Percentiles rank a stretch among this genome's conserved stretches.
Evolutionary conservation across 2,797 vertebrate genomes (phyloP).

Genomic region (Chaunax sp.): DNA sequence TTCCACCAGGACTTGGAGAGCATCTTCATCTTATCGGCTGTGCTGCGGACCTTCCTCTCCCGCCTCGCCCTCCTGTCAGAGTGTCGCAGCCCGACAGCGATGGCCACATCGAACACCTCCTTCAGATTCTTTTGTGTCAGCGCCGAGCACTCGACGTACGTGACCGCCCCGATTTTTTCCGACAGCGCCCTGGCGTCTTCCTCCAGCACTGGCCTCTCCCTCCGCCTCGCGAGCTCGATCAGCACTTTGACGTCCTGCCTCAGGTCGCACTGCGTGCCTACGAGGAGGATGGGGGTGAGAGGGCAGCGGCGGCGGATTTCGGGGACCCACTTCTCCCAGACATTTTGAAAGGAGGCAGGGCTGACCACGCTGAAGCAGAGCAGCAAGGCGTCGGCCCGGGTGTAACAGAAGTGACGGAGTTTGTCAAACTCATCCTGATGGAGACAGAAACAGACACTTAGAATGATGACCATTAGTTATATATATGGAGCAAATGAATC

Average conservation of each 20-base stretch:
- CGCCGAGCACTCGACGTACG: constrained; percentile 88
- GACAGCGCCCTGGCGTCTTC: constrained; percentile 84
- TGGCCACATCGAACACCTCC: constrained; percentile 90
- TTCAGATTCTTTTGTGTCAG: constrained; percentile 92
- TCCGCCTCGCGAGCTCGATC: constrained; percentile 84
- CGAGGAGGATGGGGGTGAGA: constrained; percentile 85
- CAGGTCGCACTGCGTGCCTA: constrained; percentile 91
- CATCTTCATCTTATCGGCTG: constrained; percentile 88
- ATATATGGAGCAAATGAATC: too few relatives aligned
- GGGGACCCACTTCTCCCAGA: constrained; percentile 89
- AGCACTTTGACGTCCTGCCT: constrained; percentile 90
- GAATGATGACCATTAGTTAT: not conserved
- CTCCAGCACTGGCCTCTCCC: constrained; percentile 84
- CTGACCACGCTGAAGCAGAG: constrained; percentile 92
- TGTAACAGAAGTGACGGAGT: constrained; percentile 90
- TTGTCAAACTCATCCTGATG: constrained; percentile 89
- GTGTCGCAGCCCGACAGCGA: constrained; percentile 83
- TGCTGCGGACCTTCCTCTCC: constrained; percentile 84
- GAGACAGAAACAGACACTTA: constrained; percentile 36
- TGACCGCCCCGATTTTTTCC: constrained; percentile 84
- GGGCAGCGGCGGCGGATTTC: constrained; percentile 88
- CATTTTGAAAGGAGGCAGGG: constrained; percentile 89
- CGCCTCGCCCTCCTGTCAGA: constrained; percentile 77
- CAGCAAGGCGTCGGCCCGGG: constrained; percentile 86
- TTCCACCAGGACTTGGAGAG: constrained; percentile 91